Evolutionary conservation across 2,888 invertebrate genomes (phyloP).

Genomic region (Stegana nigrithorax): DNA sequence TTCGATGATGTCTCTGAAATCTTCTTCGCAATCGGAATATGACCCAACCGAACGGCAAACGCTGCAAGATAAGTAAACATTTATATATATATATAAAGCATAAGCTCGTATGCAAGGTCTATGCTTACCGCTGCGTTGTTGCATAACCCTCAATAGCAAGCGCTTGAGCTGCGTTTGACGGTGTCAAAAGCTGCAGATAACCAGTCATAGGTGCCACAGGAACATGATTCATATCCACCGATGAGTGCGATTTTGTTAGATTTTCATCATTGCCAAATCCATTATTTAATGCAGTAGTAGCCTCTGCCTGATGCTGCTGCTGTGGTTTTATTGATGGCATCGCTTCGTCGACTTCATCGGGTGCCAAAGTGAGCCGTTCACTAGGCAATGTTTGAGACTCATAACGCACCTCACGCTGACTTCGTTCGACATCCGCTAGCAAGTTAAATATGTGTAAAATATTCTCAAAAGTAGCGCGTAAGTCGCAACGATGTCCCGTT

Average conservation of each 20-base stretch:
- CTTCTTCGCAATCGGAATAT: slow-evolving; percentile 63
- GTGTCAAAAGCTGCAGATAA: slow-evolving; percentile 41
- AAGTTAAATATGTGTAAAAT: slow-evolving; percentile 57
- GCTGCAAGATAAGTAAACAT: slow-evolving; percentile 36
- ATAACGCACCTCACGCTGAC: slow-evolving; percentile 28
- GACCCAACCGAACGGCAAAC: slow-evolving; percentile 65
- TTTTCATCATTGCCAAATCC: slow-evolving; percentile 27
- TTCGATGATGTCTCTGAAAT: slow-evolving; percentile 44
- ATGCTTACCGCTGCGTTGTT: slow-evolving; percentile 48
- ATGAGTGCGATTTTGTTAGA: slow-evolving; percentile 61
- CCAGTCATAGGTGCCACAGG: slow-evolving; percentile 45
- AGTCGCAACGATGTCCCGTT: slow-evolving; percentile 53
- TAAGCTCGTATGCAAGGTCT: not conserved
- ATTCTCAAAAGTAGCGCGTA: slow-evolving; percentile 63
- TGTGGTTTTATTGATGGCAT: not conserved
- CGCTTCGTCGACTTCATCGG: slow-evolving; percentile 30
- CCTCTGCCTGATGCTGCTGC: slow-evolving; percentile 21
- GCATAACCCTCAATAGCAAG: slow-evolving; percentile 49
- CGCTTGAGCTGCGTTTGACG: slow-evolving; percentile 45
- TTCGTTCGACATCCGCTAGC: slow-evolving; percentile 49
- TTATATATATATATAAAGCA: not conserved
- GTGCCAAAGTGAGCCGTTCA: not conserved
- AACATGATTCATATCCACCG: slow-evolving; percentile 63
- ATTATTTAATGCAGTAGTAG: slow-evolving; percentile 9
- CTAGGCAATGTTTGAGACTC: not conserved